Base-by-base conservation (phyloP, 2,113 vertebrate species). In the Hypanus sabinus region DNA sequence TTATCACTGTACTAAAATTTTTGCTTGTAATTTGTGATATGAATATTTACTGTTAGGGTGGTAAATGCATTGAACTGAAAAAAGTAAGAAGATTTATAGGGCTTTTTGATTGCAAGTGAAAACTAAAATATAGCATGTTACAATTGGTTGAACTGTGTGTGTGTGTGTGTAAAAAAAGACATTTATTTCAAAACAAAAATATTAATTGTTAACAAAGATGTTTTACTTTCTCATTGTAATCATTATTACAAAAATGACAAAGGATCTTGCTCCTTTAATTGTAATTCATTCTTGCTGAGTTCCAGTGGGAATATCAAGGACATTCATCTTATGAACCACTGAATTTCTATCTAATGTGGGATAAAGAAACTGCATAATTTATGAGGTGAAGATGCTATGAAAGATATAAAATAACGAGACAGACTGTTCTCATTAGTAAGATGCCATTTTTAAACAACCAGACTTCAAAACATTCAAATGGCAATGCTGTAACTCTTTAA, bases 31-130 rank as follows among this genome's bases (percentile, higher is more conserved):
- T 92, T 18, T 10, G 33, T 27, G 46, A 46, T 75, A 93, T 73
- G 70, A 93, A 93, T 93, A 93, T 73, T 73, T 75, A 93, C 36
- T 93, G 22, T 93, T 93, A 75, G 24, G 38, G 33, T 71, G 65
- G 70, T 33, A 71, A 46, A 71, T 70, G 24, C 33, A 55, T 73
- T 73, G 85, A 27, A 33, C 65, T 62, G 71, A 36, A 92, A 92
- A 71, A 38, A 70, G 14, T 55, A n/a, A 62, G 30, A 62, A 46
- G n/a, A 30, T 90, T 68, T 90, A 68, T 46, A 60, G 87, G 65
- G 83, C 46, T 60, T 68, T 62, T 14, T 55, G 70, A 73, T 36
- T 75, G 36, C 30, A 55, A 73, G 33, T 73, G 38, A 10, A 93
- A 73, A 93, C 14, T 93, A 73, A 73, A 73, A 5, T 38, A 93